Base-by-base conservation (phyloP, 2,797 vertebrate species). In the Pangasius djambal region DNA sequence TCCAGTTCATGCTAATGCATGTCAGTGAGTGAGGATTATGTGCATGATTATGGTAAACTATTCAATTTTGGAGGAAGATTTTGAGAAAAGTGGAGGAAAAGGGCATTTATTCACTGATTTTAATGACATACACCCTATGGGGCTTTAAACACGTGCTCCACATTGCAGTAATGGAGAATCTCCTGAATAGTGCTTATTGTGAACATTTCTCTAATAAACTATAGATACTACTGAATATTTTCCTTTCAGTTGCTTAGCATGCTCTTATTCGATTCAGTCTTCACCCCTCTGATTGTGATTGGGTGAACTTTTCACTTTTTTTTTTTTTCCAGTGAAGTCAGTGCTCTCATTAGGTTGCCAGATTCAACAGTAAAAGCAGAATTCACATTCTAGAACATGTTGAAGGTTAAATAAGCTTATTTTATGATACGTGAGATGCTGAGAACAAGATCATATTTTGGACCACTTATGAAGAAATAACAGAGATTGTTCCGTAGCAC, bases 401-500 rank as follows among this genome's bases (percentile, higher is more conserved):
- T 18, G 10, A 25, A 37, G 28, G 74, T 79, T 79, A 82, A 86
- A 63, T 82, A 86, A 72, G 40, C 40, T 75, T 86, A 31, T 61
- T 72, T 72, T 86, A 50, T 61, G 77, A 78, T 67, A 89, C 15
- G 22, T 63, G 55, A 86, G 52, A 67, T 82, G 40, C 28, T 70
- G 67, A 82, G 77, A 89, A 65, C 44, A 37, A 55, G 77, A 63
- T 82, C 34, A 28, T 67, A 59, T 63, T 61, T 50, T 82, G 40
- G n/a, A 83, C 55, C 55, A 74, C 78, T 83, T 52, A 52, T 59
- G 65, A 89, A 81, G 77, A 82, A 65, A 81, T 72, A 89, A 89
- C 63, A 88, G 50, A 9, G 48, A 85, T 3, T 44, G 28, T 67
- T 50, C 50, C 4, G n/a, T 69, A 10, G 9, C 7, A 57, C n/a